Percentiles rank a stretch among this genome's conserved stretches.
These are phyloP conservation scores for Drosophila picticornis DNA, from an alignment of 2,888 invertebrate species.

Conservation along the genomic window DNA sequence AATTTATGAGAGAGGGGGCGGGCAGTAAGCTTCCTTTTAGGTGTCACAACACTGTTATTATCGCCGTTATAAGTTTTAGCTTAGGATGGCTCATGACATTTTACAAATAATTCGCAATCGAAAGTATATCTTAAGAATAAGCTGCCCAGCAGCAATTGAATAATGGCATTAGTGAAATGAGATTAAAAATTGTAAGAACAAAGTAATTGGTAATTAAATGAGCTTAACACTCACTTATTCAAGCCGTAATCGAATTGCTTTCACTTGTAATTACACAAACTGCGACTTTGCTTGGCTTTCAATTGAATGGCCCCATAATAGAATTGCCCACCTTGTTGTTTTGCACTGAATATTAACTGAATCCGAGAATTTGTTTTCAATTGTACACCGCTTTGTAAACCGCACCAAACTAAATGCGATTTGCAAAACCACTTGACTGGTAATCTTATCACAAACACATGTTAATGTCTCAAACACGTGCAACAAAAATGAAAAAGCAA, in stretches of 20 bases:
- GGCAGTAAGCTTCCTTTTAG: constrained; percentile 21
- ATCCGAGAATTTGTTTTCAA: not conserved
- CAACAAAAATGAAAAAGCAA: not conserved
- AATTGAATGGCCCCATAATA: not conserved
- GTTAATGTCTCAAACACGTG: constrained; percentile 56
- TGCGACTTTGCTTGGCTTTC: not conserved
- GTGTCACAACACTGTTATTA: constrained; percentile 38
- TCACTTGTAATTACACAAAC: not conserved
- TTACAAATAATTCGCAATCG: constrained; percentile 28
- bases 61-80: constrained; percentile 38
- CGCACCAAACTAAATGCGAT: constrained; percentile 23
- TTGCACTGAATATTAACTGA: not conserved
- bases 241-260: not conserved
- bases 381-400: constrained; percentile 11
- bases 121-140: not conserved
- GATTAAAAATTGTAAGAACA: not conserved
- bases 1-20: not conserved
- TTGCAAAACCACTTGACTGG: not conserved
- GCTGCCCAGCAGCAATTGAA: not conserved
- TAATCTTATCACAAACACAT: constrained; percentile 22
- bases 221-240: constrained; percentile 10
- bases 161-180: constrained; percentile 1
- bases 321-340: not conserved
- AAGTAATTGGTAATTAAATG: not conserved
- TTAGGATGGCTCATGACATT: constrained; percentile 16